Conservation (phyloP, 1,140 invertebrate genomes). For the Gyrodactylus bullatarudis region DNA sequence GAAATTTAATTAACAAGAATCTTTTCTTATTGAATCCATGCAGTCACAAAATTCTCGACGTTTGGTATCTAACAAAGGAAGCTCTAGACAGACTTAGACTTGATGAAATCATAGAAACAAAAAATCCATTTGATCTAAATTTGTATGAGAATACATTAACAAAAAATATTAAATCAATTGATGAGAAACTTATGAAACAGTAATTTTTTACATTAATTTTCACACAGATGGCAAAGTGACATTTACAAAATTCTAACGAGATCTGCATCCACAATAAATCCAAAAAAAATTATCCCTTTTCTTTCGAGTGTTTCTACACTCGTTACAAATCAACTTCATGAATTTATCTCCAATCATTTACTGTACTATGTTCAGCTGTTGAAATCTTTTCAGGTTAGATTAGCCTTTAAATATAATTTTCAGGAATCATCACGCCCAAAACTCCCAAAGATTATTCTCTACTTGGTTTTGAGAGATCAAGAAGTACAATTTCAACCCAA, state of each 20-base stretch:
- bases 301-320: background rate
- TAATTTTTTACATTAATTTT: background rate
- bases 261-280: background rate
- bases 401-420: no score
- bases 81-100: background rate
- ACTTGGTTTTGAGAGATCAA: background rate
- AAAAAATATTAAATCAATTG: background rate
- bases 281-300: background rate
- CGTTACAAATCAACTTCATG: background rate
- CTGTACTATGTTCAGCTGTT: background rate
- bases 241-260: background rate
- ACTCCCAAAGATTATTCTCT: background rate
- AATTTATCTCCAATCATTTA: background rate
- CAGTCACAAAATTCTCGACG: background rate
- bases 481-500: background rate
- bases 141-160: background rate
- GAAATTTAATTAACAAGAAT: background rate
- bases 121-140: background rate
- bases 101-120: background rate
- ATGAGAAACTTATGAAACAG: background rate
- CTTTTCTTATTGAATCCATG: background rate
- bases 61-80: background rate
- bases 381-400: background rate
- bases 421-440: conserved; percentile 26
- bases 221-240: background rate